A percentile compares a stretch with the other conserved stretches of the same genome.
Evolutionary conservation across 1,140 invertebrate genomes (phyloP).

Genomic region (Maconellicoccus hirsutus): DNA sequence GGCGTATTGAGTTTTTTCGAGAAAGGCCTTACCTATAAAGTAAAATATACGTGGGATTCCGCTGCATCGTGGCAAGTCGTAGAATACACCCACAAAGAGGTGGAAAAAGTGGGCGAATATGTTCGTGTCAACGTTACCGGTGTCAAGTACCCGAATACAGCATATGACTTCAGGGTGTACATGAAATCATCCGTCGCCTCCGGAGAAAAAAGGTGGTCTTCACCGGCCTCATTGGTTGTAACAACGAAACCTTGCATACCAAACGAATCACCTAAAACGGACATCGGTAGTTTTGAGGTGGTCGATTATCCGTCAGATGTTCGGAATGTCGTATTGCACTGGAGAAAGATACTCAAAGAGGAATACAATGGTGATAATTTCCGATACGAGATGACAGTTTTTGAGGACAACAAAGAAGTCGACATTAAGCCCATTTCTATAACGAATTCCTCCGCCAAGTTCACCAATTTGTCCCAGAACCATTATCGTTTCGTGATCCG

Average conservation of each 20-base stretch:
- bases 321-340: conserved; percentile 50
- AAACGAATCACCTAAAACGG: conserved; percentile 44
- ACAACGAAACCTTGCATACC: conserved; percentile 45
- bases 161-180: conserved; percentile 54
- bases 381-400: conserved; percentile 33
- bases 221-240: conserved; percentile 43
- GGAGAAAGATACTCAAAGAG: conserved; percentile 49
- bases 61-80: conserved; percentile 44
- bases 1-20: conserved; percentile 46
- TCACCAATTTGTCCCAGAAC: not conserved
- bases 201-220: conserved; percentile 50
- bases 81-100: not conserved
- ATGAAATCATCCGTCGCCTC: conserved; percentile 43
- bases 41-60: conserved; percentile 47
- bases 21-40: conserved; percentile 43
- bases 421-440: not conserved
- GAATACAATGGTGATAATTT: conserved; percentile 48
- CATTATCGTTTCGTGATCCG: not conserved
- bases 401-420: not conserved
- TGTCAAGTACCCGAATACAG: conserved; percentile 49
- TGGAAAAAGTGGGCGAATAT: no score
- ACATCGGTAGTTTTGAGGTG: conserved; percentile 53
- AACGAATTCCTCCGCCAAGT: not conserved
- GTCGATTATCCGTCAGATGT: conserved; percentile 36
- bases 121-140: conserved; percentile 39